Percentiles rank a stretch among this genome's conserved stretches.
Conservation (phyloP, 2,113 vertebrate species). For the Mustela nigripes region DNA sequence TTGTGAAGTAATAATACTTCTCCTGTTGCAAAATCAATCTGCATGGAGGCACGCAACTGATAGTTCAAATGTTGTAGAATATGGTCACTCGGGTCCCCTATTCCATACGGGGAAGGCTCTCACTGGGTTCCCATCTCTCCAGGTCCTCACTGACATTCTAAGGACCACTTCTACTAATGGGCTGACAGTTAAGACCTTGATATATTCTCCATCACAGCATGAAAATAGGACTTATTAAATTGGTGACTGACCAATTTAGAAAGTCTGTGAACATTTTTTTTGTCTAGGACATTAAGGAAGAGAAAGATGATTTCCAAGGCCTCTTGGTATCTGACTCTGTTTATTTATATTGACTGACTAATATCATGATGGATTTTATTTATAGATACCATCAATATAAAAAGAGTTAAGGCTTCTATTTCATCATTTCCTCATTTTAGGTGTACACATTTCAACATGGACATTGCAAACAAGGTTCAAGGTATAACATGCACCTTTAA, state of each 20-base stretch:
- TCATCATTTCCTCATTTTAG: neutral
- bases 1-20: neutral
- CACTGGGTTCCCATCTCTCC: accelerated
- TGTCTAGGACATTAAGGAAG: neutral
- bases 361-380: slow-evolving; percentile 47
- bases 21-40: neutral
- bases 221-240: neutral
- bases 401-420: neutral
- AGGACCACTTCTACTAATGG: neutral
- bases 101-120: accelerated
- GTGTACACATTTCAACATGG: neutral
- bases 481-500: neutral
- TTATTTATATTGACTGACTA: slow-evolving; percentile 37
- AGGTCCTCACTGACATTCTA: neutral
- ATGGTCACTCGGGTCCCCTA: neutral
- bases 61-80: neutral
- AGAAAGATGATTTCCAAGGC: neutral
- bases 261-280: neutral
- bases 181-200: neutral
- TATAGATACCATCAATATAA: neutral
- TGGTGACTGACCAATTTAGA: slow-evolving; percentile 5
- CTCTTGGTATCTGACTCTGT: neutral
- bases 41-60: accelerated
- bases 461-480: neutral
- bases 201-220: neutral